Evolutionary conservation across 2,113 vertebrate species (phyloP), one percentile per base, ranked within the genome.

Genomic region (Centrocercus urophasianus): DNA sequence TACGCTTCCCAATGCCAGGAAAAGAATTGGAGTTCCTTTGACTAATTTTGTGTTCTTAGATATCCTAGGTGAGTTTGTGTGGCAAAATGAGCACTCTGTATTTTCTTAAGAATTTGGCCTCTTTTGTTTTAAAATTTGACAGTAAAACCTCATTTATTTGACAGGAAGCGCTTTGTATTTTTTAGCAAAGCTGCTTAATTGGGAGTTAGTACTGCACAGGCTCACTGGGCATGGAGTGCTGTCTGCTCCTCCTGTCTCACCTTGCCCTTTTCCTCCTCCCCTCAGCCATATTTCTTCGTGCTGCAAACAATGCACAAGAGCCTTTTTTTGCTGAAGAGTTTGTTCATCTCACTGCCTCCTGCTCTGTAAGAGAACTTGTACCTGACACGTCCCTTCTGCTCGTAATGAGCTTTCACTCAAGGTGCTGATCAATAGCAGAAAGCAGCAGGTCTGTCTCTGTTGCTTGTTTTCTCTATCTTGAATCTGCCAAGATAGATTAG

Each of bases 381-480:
- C 87, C 96, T 86, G 95, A 70, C 94, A 93, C 40, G 84, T 97
- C 91, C 93, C 89, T 93, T 74, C 77, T 76, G 91, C 89, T 97
- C 95, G 79, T 96, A 97, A 98, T 97, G 96, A 98, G 97, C 97
- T 97, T 97, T 98, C 97, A 96, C 95, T 98, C 97, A 94, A 86
- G 94, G 19, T 14, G 22, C 94, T 98, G 96, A 98, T 98, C 98
- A 96, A 98, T 98, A 98, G 96, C 97, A 96, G 93, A 89, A 97
- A 96, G 66, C 95, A 97, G 97, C 97, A 95, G 94, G 52, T 97
- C 98, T 97, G 96, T 96, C 95, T 97, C 88, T 94, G 73, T 61
- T 89, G 91, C 97, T 98, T 97, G 97, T 98, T 98, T 98, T 98
- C 97, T 97, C 96, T 97, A 97, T 96, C 97, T 98, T 92, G 93